phyloP scores from a whole-genome alignment of 2,888 invertebrate species.

The Lasioglossum calceatum region DNA sequence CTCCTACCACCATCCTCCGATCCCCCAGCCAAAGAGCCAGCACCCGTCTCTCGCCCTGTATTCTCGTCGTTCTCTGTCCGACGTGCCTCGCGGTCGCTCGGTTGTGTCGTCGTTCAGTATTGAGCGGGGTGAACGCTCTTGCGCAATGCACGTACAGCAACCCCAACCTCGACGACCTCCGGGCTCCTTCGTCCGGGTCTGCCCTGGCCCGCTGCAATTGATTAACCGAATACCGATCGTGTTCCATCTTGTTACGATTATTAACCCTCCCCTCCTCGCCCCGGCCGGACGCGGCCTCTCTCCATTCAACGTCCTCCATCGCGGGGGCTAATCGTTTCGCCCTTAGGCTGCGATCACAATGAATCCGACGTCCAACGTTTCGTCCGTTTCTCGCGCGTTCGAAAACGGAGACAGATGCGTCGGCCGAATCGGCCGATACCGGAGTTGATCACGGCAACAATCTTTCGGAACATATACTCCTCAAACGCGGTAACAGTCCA shows the following conservation, averaged over 20 bases:
- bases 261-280: background rate
- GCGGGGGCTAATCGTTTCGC: background rate
- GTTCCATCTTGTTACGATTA: conserved; percentile 39
- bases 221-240: conserved; percentile 64
- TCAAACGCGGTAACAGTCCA: background rate
- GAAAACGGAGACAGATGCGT: too few relatives aligned
- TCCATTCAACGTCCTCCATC: background rate
- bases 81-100: conserved; percentile 2
- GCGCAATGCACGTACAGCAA: conserved; percentile 81
- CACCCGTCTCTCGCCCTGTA: background rate
- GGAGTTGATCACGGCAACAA: background rate
- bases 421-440: too few relatives aligned
- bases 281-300: background rate
- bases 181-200: conserved; percentile 67
- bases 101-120: conserved; percentile 76
- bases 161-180: conserved; percentile 71
- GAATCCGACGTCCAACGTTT: too few relatives aligned
- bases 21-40: background rate
- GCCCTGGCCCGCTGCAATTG: conserved; percentile 53
- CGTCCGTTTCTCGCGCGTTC: too few relatives aligned
- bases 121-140: conserved; percentile 84
- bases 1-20: conserved; percentile 9
- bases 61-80: background rate
- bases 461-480: background rate
- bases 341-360: background rate